phyloP scores from a whole-genome alignment of 23 tunicate genomes.

The Halocynthia roretzi region DNA sequence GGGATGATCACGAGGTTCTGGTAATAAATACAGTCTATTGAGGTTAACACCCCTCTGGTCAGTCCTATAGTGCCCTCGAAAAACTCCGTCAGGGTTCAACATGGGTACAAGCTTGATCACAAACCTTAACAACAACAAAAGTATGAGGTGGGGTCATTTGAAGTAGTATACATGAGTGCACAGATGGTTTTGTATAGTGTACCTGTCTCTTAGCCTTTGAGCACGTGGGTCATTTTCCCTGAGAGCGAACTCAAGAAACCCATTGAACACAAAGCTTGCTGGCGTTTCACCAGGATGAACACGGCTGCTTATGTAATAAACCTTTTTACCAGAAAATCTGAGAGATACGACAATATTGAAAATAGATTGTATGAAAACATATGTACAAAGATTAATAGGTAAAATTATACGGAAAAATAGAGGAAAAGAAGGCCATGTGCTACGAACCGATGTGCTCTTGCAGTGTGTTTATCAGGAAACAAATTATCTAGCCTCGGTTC shows the following conservation, averaged over 20 bases:
- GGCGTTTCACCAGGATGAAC: constrained; percentile 99
- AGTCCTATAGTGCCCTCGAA: constrained; percentile 91
- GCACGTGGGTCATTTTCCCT: constrained; percentile 85
- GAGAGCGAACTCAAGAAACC: constrained; percentile 83
- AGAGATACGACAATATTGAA: neutral
- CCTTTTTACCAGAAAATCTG: constrained; percentile 59
- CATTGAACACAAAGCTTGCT: constrained; percentile 90
- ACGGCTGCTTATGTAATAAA: constrained; percentile 69
- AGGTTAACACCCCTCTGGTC: constrained; percentile 88
- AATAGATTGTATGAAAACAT: neutral
- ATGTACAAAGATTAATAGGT: neutral
- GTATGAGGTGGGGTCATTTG: neutral
- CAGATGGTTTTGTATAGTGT: neutral
- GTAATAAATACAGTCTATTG: constrained; percentile 75
- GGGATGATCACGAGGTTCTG: constrained; percentile 63
- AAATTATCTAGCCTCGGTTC: constrained; percentile 67
- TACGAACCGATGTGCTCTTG: constrained; percentile 42
- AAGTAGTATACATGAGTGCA: neutral
- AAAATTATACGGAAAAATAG: constrained; percentile 15
- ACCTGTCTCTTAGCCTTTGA: constrained; percentile 59
- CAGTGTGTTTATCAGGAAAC: constrained; percentile 41
- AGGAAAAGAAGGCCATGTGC: neutral
- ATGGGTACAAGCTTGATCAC: constrained; percentile 83
- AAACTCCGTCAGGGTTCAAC: constrained; percentile 96
- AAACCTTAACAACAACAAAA: constrained; percentile 13